Evolutionary conservation across 2,113 vertebrate species (phyloP).

Genomic region (Perca flavescens): DNA sequence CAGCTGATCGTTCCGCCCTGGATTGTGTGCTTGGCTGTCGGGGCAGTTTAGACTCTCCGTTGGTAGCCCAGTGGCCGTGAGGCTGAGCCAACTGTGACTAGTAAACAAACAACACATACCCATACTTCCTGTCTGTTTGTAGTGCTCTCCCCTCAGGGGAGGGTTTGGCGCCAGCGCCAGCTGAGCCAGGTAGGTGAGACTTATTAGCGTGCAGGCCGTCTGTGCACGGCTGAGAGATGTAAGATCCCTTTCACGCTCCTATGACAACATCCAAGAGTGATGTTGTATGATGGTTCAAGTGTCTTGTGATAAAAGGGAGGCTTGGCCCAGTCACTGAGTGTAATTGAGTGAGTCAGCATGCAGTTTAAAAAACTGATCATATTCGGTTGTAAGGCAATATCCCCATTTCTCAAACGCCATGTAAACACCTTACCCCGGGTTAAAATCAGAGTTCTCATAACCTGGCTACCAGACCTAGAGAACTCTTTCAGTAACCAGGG

Average conservation of each 20-base stretch:
- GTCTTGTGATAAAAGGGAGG: conserved; percentile 35
- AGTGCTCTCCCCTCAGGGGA: conserved; percentile 13
- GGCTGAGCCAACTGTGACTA: conserved; percentile 29
- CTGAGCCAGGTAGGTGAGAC: conserved; percentile 49
- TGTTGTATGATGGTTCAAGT: conserved; percentile 40
- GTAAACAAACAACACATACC: conserved; percentile 38
- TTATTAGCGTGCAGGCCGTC: conserved; percentile 24
- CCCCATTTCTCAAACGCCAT: too few relatives aligned
- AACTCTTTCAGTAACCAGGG: too few relatives aligned
- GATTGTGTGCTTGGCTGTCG: not conserved
- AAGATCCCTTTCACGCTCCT: conserved; percentile 39
- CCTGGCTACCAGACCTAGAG: too few relatives aligned
- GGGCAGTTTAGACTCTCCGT: conserved; percentile 32
- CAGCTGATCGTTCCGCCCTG: not conserved
- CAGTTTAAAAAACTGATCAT: too few relatives aligned
- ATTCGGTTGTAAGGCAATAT: too few relatives aligned
- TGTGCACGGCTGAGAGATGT: conserved; percentile 19
- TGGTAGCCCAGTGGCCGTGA: conserved; percentile 12
- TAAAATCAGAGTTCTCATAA: too few relatives aligned
- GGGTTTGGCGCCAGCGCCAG: conserved; percentile 15
- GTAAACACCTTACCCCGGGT: too few relatives aligned
- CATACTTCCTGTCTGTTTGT: conserved; percentile 17
- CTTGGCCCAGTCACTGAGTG: not conserved
- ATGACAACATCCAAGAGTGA: conserved; percentile 49
- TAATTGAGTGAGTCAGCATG: too few relatives aligned